Conservation (phyloP, 2,888 invertebrate species). For the Halictus ligatus region DNA sequence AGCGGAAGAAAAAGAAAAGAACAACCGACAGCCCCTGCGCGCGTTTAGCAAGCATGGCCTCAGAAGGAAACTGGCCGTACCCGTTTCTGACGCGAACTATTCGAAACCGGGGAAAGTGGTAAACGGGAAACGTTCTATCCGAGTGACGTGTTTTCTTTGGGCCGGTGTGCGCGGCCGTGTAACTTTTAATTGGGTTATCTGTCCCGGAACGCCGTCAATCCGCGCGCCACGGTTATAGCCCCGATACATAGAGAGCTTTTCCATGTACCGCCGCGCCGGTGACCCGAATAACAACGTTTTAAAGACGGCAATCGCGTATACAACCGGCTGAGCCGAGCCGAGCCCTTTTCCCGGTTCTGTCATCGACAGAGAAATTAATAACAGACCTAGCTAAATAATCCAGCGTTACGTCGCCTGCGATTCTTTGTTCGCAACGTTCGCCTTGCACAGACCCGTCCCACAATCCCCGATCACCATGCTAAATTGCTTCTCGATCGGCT, state of each 20-base stretch:
- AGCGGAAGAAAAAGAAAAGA: conserved; percentile 11
- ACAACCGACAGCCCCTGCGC: conserved; percentile 8
- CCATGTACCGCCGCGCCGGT: conserved; percentile 59
- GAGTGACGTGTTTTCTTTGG: conserved; percentile 50
- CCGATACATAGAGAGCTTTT: conserved; percentile 61
- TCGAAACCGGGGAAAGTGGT: conserved; percentile 56
- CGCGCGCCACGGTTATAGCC: conserved; percentile 39
- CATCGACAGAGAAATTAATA: conserved; percentile 49
- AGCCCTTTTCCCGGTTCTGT: conserved; percentile 34
- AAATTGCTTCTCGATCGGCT: neutral
- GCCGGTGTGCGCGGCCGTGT: conserved; percentile 33
- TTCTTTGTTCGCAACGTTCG: neutral
- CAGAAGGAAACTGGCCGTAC: conserved; percentile 64
- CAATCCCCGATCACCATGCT: neutral
- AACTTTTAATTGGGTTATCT: conserved; percentile 72
- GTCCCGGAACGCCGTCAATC: conserved; percentile 63
- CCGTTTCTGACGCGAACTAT: conserved; percentile 57
- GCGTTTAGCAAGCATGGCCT: conserved; percentile 24
- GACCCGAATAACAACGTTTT: conserved; percentile 64
- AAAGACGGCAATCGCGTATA: conserved; percentile 52
- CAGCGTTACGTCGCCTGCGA: neutral
- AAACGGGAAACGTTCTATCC: conserved; percentile 49
- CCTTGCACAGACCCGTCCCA: neutral
- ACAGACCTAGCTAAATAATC: conserved; percentile 8
- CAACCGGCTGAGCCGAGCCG: conserved; percentile 10